Evolutionary conservation across 2,113 vertebrate genomes (phyloP), one percentile per base, ranked within the genome.

Genomic region (Archocentrus centrarchus): DNA sequence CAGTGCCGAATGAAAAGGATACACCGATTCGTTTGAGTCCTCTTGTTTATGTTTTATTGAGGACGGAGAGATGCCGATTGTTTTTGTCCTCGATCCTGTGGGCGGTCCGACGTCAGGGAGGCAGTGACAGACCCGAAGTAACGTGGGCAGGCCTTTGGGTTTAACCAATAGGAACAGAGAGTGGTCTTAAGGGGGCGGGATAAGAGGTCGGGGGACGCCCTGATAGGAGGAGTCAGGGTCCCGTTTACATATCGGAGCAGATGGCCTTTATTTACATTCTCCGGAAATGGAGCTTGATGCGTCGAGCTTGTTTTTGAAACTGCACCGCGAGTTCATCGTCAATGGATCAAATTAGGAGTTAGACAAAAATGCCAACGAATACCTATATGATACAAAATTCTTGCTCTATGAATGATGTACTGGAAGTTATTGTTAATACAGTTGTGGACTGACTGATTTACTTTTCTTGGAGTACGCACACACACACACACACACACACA

Each of bases 1-100:
- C 58, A 44, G 44, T 24, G 58, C 27, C 39, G 22, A 3, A 59
- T 3, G 20, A 35, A 75, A 35, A 30, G 1, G 11, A 11, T 75
- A 14, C 17, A 41, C 32, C 22, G 60, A 47, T 10, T 50, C 24
- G 66, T 27, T 27, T 1, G 2, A 5, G 11, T 85, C 30, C 53
- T 59, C 24, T 76, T 77, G 76, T 91, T 81, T 89, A 6, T 68
- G 57, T 44, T 59, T 50, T 60, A 59, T 75, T 59, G 87, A 66
- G 77, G 84, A 62, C 37, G 87, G 82, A 82, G 86, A 88, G 92
- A 83, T 91, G 93, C 88, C 89, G 90, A 92, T 93, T 96, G 95
- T 96, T 96, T 96, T 96, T 93, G 94, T 95, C 85, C 81, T 91
- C 90, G 91, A 91, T 95, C 81, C 64, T 57, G 80, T 89, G 86